Conservation (phyloP, 1,140 invertebrate genomes). For the Sarcophaga bullata region DNA sequence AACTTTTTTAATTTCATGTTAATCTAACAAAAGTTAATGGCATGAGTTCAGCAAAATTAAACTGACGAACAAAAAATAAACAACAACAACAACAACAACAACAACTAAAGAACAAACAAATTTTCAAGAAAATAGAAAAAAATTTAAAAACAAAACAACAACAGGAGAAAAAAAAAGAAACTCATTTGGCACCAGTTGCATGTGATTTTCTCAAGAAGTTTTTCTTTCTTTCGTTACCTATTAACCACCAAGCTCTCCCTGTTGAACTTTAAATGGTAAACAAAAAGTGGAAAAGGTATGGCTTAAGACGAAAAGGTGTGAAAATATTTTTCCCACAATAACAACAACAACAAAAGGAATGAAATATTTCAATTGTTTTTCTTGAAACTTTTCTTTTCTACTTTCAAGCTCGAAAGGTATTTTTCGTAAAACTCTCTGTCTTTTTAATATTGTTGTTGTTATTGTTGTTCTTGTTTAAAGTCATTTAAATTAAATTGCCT, state of each 20-base stretch:
- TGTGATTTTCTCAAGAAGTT: constrained; percentile 19
- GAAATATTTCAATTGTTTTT: background rate
- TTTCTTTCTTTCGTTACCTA: background rate
- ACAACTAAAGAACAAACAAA: background rate
- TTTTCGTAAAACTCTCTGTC: background rate
- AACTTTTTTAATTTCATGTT: constrained; percentile 41
- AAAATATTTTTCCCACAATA: background rate
- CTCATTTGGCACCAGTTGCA: constrained; percentile 38
- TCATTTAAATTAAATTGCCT: constrained; percentile 33
- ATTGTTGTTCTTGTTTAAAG: constrained; percentile 21
- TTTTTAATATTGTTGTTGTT: background rate
- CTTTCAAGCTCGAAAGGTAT: background rate
- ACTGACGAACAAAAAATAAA: background rate
- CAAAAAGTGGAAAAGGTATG: background rate
- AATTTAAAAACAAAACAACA: background rate
- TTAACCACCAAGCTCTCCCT: too few relatives aligned
- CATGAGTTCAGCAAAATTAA: constrained; percentile 6
- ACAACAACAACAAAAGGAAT: background rate
- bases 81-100: background rate
- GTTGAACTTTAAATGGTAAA: too few relatives aligned
- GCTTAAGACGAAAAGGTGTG: background rate
- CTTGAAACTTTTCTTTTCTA: background rate
- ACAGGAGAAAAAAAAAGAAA: background rate
- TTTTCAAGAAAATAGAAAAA: background rate
- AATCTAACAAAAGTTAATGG: constrained; percentile 34